Evolutionary conservation across 2,797 vertebrate genomes (phyloP).

Genomic region (Psittacula derbiana): DNA sequence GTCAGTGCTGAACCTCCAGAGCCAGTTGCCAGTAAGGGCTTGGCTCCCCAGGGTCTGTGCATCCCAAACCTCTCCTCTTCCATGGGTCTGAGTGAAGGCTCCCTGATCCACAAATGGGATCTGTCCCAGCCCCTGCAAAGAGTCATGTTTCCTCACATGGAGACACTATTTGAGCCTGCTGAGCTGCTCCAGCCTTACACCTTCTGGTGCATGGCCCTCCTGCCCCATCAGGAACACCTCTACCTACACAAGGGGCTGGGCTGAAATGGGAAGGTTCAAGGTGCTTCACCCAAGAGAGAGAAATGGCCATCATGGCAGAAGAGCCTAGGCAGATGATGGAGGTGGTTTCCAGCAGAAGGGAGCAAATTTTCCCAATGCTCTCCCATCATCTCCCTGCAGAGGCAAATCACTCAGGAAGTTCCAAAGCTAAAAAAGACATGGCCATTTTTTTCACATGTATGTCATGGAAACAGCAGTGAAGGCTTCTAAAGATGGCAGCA

Average conservation of each 20-base stretch:
- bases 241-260: rapidly evolving
- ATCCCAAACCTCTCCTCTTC: background rate
- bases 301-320: background rate
- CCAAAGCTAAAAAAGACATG: background rate
- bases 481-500: background rate
- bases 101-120: background rate
- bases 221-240: background rate
- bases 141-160: background rate
- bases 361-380: background rate
- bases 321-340: background rate
- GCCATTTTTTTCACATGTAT: background rate
- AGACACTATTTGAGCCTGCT: background rate
- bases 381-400: background rate
- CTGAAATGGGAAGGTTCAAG: background rate
- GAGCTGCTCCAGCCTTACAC: background rate
- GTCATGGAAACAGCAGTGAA: background rate
- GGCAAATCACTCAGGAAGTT: background rate
- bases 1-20: background rate
- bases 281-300: background rate
- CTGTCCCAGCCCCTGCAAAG: background rate
- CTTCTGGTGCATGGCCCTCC: background rate
- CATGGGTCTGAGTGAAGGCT: background rate
- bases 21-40: background rate
- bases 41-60: background rate
- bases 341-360: background rate